Conservation (phyloP, 1,140 invertebrate genomes). For the Aphis craccivora region DNA sequence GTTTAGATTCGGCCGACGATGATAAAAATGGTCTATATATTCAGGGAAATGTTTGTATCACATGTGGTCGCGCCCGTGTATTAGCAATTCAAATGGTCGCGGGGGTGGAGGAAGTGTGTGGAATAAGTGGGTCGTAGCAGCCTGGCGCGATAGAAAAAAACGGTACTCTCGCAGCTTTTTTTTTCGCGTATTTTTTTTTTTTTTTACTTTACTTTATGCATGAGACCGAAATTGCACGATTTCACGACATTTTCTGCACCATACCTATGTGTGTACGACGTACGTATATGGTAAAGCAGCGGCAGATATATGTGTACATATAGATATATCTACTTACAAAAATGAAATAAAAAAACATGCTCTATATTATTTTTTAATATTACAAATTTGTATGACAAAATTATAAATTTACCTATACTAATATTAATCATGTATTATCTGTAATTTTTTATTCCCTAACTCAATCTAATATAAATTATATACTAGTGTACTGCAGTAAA, state of each 20-base stretch:
- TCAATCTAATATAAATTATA: too few species aligned
- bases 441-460: too few species aligned
- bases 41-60: background rate
- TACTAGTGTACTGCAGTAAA: too few species aligned
- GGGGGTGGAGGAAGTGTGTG: background rate
- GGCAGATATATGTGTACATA: too few species aligned
- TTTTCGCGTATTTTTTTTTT: background rate
- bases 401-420: background rate
- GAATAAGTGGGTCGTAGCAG: constrained; percentile 10
- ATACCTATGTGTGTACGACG: background rate
- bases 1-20: background rate
- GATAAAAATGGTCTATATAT: background rate
- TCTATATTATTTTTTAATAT: background rate
- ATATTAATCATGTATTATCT: too few species aligned
- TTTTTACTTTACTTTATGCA: background rate
- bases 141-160: background rate
- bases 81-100: constrained; percentile 1
- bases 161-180: constrained; percentile 6
- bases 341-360: background rate
- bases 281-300: background rate
- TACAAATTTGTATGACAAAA: background rate
- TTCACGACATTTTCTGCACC: background rate
- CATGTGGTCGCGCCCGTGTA: background rate
- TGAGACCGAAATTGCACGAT: constrained; percentile 32
- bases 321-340: background rate